Evolutionary conservation across 2,797 vertebrate genomes (phyloP), one percentile per base, ranked within the genome.

Genomic region (Chloroceryle amazona): DNA sequence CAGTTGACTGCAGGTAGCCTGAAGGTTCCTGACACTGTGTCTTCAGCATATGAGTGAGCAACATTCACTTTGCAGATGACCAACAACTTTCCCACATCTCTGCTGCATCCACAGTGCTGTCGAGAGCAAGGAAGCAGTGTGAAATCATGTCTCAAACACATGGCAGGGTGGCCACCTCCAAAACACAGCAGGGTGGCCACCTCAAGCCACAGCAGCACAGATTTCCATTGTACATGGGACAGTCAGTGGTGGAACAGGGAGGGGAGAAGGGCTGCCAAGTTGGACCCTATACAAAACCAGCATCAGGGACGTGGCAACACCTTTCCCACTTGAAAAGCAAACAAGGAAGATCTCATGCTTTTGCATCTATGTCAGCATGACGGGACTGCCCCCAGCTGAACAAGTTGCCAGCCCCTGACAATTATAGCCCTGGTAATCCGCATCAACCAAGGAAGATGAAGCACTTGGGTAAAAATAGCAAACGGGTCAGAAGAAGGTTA

Each of bases 401-500:
- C n/a, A 17, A 74, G 67, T 22, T 85, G 78, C 81, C 90, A 94
- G 85, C 10, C 62, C 67, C 55, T 71, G 62, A 54, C 49, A 80
- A 55, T 73, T 66, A 71, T 35, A 83, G 57, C 25, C 62, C 70
- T 78, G 76, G 37, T 41, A 70, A 81, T 63, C 39, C 3, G 0
- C 44, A 73, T 29, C 41, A 47, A 55, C 66, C 61, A 51, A n/a
- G 39, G 65, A 37, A 83, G 68, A 70, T 83, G 72, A 90, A 79
- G 33, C 17, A 29, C 44, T 70, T 0, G 0, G 60, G 52, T 78
- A 62, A 92, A 92, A 95, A 91, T 37, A 93, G 55, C 78, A 80
- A 54, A 25, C 1, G 2, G 90, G 81, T 85, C 93, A 95, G 89
- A 51, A 80, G 42, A 19, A 91, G 90, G 90, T 87, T 72, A 57